A percentile compares a stretch with the other conserved stretches of the same genome.
These are phyloP conservation scores for Oscheius sp. DNA, from an alignment of 2,888 invertebrate genomes.

Conservation along the genomic window DNA sequence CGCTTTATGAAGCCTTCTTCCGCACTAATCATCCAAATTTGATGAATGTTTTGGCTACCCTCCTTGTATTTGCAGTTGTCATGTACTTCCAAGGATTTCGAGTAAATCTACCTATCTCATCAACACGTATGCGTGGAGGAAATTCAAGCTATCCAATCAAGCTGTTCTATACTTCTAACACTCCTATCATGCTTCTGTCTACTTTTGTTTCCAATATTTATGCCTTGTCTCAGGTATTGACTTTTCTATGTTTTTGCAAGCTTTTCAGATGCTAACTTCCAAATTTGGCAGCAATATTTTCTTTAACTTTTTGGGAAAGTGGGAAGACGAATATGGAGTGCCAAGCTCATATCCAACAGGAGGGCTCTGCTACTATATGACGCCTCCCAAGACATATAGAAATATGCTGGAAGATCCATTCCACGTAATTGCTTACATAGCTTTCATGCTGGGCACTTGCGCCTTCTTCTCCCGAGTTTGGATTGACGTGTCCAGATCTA, in stretches of 20 bases:
- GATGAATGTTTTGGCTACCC: slow-evolving; percentile 96
- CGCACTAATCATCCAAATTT: slow-evolving; percentile 97
- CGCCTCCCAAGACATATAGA: slow-evolving; percentile 93
- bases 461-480: slow-evolving; percentile 99
- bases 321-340: slow-evolving; percentile 94
- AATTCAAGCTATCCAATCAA: slow-evolving; percentile 99
- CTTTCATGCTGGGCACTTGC: slow-evolving; percentile 99
- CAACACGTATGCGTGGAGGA: slow-evolving; percentile 97
- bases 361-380: slow-evolving; percentile 96
- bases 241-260: slow-evolving; percentile 71
- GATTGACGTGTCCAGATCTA: slow-evolving; percentile 99
- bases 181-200: slow-evolving; percentile 97
- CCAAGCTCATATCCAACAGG: slow-evolving; percentile 95
- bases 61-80: slow-evolving; percentile 97
- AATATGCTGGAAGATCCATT: slow-evolving; percentile 95
- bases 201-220: slow-evolving; percentile 98
- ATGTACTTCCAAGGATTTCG: slow-evolving; percentile 99
- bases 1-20: slow-evolving; percentile 98
- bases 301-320: slow-evolving; percentile 93
- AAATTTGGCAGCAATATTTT: slow-evolving; percentile 97
- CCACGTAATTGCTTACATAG: slow-evolving; percentile 92
- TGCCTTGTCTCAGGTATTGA: slow-evolving; percentile 86
- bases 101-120: slow-evolving; percentile 98
- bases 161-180: slow-evolving; percentile 98
- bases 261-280: slow-evolving; percentile 86